These are phyloP conservation scores for Helicolenus hilgendorfi DNA, from an alignment of 2,797 vertebrate species.

Conservation along the genomic window DNA sequence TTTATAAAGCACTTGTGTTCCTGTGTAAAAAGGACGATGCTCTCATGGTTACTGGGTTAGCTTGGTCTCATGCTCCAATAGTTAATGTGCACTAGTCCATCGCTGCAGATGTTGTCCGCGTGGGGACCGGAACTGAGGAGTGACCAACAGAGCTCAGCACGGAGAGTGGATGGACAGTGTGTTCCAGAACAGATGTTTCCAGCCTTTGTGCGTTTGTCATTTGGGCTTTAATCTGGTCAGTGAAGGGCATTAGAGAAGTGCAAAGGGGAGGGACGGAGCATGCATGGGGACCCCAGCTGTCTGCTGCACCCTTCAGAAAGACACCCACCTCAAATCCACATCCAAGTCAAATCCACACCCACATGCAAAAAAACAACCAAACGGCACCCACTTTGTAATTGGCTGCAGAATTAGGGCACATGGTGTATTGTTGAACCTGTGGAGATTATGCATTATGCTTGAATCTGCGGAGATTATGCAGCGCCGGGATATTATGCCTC, in stretches of 20 bases:
- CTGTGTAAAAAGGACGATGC: slow-evolving; percentile 30
- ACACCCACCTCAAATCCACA: slow-evolving; percentile 21
- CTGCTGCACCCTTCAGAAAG: slow-evolving; percentile 58
- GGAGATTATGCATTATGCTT: slow-evolving; percentile 84
- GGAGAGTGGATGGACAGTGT: slow-evolving; percentile 74
- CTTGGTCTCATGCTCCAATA: slow-evolving; percentile 79
- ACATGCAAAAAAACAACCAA: slow-evolving; percentile 43
- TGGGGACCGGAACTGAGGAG: slow-evolving; percentile 75
- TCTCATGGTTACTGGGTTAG: slow-evolving; percentile 72
- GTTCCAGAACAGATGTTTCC: slow-evolving; percentile 88
- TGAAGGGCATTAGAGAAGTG: slow-evolving; percentile 89
- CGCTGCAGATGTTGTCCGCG: slow-evolving; percentile 86
- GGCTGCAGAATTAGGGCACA: slow-evolving; percentile 82
- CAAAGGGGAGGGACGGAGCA: slow-evolving; percentile 49
- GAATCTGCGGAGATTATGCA: slow-evolving; percentile 84
- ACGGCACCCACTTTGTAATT: slow-evolving; percentile 73
- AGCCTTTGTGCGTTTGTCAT: slow-evolving; percentile 84
- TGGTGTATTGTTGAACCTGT: slow-evolving; percentile 84
- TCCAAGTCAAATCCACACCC: slow-evolving; percentile 38
- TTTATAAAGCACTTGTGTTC: slow-evolving; percentile 29
- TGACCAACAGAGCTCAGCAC: slow-evolving; percentile 79
- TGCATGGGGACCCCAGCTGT: slow-evolving; percentile 85
- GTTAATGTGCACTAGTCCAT: slow-evolving; percentile 86
- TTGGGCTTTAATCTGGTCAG: slow-evolving; percentile 89
- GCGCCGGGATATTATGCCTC: slow-evolving; percentile 79